Base-by-base conservation (phyloP, 2,113 vertebrate genomes). In the Brachypteracias leptosomus region DNA sequence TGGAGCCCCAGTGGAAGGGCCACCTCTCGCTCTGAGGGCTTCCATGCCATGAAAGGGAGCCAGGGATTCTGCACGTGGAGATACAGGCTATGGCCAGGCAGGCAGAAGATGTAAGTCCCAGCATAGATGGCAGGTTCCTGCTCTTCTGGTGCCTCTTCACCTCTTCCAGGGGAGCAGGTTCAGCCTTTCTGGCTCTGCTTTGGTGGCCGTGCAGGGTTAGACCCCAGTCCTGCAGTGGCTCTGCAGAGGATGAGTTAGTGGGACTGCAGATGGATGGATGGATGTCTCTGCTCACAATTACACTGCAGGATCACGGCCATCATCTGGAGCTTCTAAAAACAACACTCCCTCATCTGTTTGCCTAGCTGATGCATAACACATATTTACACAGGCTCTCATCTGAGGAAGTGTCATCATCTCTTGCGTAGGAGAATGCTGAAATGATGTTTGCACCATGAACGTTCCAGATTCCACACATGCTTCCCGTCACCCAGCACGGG, bases 41-140 rank as follows among this genome's bases (percentile, higher is more conserved):
- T 79, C 71, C 61, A 51, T 61, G 62, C 55, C 35, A 66, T 17
- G 9, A 97, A 95, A 96, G 88, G 95, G 90, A 96, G 96, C 78
- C 95, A 97, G 90, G 93, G 93, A 95, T 86, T 97, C 95, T 79
- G 83, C 79, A 87, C 91, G 61, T 78, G 93, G 89, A 88, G 77
- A 97, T 87, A 85, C 80, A 86, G 93, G 89, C 90, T 95, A 91
- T 89, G 85, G 90, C 59, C 80, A 97, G 12, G 35, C 93, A 97
- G 95, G 91, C 96, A 96, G 94, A 97, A 96, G 91, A 97, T 89
- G 93, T 79, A 91, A 95, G 76, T 95, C 92, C 97, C 80, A 88
- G 89, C 42, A 70, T n/a, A 71, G 75, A 87, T 92, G 72, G 46
- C 58, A 93, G 14, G 26, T 42, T 79, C 47, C 28, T 68, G 62